Evolutionary conservation across 23 tunicate genomes (phyloP).

Genomic region (Ascidia mentula): DNA sequence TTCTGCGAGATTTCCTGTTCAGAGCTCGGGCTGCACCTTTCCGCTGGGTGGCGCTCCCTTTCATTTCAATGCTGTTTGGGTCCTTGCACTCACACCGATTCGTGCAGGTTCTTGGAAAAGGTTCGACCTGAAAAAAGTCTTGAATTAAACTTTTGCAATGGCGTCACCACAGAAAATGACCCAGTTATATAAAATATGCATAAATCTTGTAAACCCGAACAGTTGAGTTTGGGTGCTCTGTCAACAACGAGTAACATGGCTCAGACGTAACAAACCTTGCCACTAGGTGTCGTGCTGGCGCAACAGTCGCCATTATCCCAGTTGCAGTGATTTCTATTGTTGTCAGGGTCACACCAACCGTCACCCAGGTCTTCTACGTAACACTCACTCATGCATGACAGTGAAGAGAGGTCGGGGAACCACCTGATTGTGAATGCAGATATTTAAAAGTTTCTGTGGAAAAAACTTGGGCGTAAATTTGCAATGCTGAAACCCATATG

Average conservation of each 20-base stretch:
- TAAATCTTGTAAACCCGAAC: no score
- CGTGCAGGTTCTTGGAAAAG: constrained; percentile 30
- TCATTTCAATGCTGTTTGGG: constrained; percentile 17
- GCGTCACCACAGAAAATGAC: not conserved
- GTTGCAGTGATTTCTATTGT: constrained; percentile 25
- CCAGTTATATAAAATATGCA: not conserved
- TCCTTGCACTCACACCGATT: constrained; percentile 35
- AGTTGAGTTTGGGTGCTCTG: no score
- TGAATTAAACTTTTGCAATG: not conserved
- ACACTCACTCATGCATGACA: constrained; percentile 21
- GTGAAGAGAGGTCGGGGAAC: constrained; percentile 19
- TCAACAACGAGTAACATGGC: no score
- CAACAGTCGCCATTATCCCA: constrained; percentile 45
- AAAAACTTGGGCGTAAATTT: not conserved
- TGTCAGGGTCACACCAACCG: constrained; percentile 29
- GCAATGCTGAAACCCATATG: not conserved
- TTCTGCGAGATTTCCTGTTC: constrained; percentile 2
- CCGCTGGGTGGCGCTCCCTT: not conserved
- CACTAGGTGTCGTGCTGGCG: constrained; percentile 24
- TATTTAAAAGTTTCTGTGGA: not conserved
- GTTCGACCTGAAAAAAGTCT: constrained; percentile 1
- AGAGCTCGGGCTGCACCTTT: not conserved
- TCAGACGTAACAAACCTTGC: constrained; percentile 5
- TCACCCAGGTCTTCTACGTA: constrained; percentile 7
- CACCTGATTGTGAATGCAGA: not conserved